A percentile compares a stretch with the other conserved stretches of the same genome.
Evolutionary conservation across 2,113 vertebrate species (phyloP).

Genomic region (Notiomystis cincta): DNA sequence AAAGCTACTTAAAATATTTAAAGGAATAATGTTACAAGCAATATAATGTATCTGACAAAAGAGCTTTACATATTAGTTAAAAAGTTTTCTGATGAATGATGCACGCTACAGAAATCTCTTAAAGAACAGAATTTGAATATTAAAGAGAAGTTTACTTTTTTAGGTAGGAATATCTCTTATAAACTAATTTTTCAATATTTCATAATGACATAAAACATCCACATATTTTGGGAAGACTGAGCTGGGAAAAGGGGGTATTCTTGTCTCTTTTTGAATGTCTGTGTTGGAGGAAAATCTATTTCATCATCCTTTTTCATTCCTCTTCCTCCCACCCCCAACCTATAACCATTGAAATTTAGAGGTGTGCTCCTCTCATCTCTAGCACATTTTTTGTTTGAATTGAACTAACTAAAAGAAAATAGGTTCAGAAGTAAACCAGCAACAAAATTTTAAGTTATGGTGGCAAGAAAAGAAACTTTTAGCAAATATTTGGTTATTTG

Average conservation of each 20-base stretch:
- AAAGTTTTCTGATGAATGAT: neutral
- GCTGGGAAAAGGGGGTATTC: neutral
- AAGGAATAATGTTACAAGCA: neutral
- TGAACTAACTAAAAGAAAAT: neutral
- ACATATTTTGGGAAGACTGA: neutral
- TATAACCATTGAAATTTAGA: neutral
- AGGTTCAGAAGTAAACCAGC: neutral
- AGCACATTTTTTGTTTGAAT: neutral
- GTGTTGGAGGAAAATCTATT: neutral
- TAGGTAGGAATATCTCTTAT: neutral
- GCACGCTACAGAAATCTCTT: neutral
- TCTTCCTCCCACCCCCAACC: rapidly evolving
- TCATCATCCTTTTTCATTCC: neutral
- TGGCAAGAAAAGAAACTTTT: neutral
- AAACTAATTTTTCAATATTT: neutral
- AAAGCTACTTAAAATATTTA: neutral
- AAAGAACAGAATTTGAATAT: neutral
- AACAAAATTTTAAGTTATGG: neutral
- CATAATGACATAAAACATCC: neutral
- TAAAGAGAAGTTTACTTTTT: neutral
- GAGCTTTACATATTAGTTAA: neutral
- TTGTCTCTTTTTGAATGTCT: neutral
- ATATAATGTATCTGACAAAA: neutral
- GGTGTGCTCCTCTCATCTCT: neutral
- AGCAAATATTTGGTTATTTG: neutral